Percentiles rank a stretch among this genome's conserved stretches.
Evolutionary conservation across 37 sponge, comb jelly and placozoan genomes (phyloP).

Genomic region (Ephydatia muelleri): DNA sequence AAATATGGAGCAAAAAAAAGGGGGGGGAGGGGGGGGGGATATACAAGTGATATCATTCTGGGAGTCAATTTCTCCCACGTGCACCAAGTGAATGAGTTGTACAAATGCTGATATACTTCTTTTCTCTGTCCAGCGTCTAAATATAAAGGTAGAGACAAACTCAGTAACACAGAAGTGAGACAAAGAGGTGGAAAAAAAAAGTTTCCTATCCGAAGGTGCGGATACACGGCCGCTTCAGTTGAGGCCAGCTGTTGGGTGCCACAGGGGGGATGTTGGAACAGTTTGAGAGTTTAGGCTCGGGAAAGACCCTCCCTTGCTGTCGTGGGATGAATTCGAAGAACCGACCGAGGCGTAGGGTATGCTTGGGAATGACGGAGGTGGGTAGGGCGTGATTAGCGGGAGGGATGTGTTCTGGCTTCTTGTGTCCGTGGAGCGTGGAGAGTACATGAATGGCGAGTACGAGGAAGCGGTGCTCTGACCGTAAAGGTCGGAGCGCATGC

Average conservation of each 20-base stretch:
- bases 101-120: neutral
- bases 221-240: neutral
- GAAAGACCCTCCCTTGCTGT: neutral
- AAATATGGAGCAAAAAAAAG: neutral
- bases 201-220: neutral
- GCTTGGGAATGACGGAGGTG: slow-evolving; percentile 27
- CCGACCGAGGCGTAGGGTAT: neutral
- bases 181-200: neutral
- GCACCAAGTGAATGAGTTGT: neutral
- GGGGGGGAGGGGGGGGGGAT: no score
- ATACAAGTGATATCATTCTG: neutral
- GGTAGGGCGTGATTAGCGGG: slow-evolving; percentile 48
- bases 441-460: slow-evolving; percentile 50
- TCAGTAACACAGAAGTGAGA: neutral
- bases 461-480: slow-evolving; percentile 11
- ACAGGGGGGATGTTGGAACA: neutral
- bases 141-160: neutral
- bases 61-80: neutral
- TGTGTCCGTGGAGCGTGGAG: slow-evolving; percentile 26
- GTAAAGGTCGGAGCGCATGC: neutral
- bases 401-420: slow-evolving; percentile 1
- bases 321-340: neutral
- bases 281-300: neutral
- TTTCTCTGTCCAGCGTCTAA: neutral
- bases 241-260: neutral